phyloP scores from a whole-genome alignment of 2,888 invertebrate genomes.

The Phragmatobia fuliginosa region DNA sequence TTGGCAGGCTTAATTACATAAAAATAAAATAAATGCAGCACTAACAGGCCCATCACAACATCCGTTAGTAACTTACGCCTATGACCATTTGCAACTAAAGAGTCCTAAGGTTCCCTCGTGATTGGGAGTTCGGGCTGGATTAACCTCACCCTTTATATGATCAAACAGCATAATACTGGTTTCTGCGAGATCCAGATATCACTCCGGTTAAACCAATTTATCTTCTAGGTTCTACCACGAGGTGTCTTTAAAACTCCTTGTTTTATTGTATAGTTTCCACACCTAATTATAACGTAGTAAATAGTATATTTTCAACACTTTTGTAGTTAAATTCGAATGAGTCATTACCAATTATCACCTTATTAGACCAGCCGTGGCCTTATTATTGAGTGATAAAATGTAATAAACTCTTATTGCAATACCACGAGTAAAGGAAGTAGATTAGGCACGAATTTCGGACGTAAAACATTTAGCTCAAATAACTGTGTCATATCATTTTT shows the following conservation, averaged over 20 bases:
- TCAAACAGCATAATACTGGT: no score
- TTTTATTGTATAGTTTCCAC: background rate
- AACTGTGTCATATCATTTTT: background rate
- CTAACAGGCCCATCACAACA: no score
- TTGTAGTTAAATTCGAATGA: background rate
- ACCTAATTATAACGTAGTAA: background rate
- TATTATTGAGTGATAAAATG: background rate
- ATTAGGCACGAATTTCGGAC: slow-evolving; percentile 9
- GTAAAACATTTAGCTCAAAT: background rate
- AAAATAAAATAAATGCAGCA: no score
- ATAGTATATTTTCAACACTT: background rate
- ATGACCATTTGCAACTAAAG: no score
- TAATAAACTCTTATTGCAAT: background rate
- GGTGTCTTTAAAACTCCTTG: background rate
- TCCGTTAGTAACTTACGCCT: no score
- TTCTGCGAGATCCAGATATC: no score
- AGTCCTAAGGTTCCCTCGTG: no score
- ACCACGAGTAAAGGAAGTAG: background rate
- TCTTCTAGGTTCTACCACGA: background rate
- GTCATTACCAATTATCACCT: background rate
- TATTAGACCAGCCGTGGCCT: background rate
- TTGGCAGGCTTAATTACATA: no score
- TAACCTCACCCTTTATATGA: no score
- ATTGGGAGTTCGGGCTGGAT: no score
- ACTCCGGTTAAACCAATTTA: no score